Evolutionary conservation across 1,140 invertebrate genomes (phyloP).

Genomic region (Euborellia annulipes): DNA sequence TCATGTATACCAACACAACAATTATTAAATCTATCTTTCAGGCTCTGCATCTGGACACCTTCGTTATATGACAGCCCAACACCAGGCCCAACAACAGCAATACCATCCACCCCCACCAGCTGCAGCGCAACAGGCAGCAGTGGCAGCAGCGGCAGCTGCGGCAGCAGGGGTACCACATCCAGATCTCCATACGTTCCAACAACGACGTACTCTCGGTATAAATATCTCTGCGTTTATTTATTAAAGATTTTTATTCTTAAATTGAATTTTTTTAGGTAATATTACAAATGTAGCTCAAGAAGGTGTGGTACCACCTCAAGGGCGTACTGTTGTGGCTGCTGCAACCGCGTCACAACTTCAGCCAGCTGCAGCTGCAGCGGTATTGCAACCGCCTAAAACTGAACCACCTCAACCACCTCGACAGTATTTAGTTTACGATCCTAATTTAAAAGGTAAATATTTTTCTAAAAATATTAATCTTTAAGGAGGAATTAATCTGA

Average conservation of each 20-base stretch:
- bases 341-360: slow-evolving; percentile 13
- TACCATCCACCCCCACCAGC: slow-evolving; percentile 11
- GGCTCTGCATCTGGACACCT: slow-evolving; percentile 27
- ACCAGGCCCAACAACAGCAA: slow-evolving; percentile 36
- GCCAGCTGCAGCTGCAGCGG: slow-evolving; percentile 7
- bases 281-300: slow-evolving; percentile 31
- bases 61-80: slow-evolving; percentile 60
- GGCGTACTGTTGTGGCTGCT: background rate
- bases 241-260: too few species aligned
- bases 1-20: too few species aligned
- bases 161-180: background rate
- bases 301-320: slow-evolving; percentile 28
- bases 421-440: slow-evolving; percentile 74
- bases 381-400: background rate
- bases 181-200: slow-evolving; percentile 12
- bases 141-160: background rate
- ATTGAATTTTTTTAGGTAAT: slow-evolving; percentile 19
- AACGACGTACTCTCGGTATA: slow-evolving; percentile 25
- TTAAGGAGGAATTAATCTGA: background rate
- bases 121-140: background rate
- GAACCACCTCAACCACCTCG: slow-evolving; percentile 28
- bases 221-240: too few species aligned
- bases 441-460: slow-evolving; percentile 52
- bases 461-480: too few species aligned
- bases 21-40: too few species aligned